Conservation (phyloP, 2,888 invertebrate genomes). For the Mimachlamys varia region DNA sequence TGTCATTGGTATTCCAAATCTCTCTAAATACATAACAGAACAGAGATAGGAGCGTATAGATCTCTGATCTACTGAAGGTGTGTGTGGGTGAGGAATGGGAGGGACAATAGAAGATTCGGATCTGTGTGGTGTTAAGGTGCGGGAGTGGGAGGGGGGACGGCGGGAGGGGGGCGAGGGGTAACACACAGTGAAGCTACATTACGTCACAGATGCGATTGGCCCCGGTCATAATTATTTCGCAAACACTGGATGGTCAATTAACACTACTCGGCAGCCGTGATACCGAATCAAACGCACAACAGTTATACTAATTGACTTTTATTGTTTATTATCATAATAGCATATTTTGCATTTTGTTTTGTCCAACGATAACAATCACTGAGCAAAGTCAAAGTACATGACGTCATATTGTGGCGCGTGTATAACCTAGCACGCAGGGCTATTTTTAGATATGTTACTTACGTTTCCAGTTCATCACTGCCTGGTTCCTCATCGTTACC, state of each 20-base stretch:
- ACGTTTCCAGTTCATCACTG: conserved; percentile 8
- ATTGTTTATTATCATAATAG: not conserved
- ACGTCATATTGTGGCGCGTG: conserved; percentile 22
- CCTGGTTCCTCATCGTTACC: not conserved
- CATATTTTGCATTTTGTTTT: too few relatives aligned
- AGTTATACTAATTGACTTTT: too few relatives aligned
- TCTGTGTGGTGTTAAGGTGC: too few relatives aligned
- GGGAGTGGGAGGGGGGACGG: not conserved
- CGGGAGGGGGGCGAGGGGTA: not conserved
- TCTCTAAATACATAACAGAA: not conserved
- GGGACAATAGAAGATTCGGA: too few relatives aligned
- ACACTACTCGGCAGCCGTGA: not conserved
- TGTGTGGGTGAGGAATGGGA: not conserved
- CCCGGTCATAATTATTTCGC: not conserved
- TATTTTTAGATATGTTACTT: conserved; percentile 18
- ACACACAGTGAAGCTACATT: not conserved
- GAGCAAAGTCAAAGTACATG: not conserved
- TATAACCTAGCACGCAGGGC: not conserved
- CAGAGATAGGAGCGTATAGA: not conserved
- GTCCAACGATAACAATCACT: not conserved
- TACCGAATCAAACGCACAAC: not conserved
- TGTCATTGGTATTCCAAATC: not conserved
- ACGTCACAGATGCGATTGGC: not conserved
- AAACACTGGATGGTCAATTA: not conserved
- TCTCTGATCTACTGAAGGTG: not conserved